Evolutionary conservation across 2,797 vertebrate genomes (phyloP).

Genomic region (Diglossa cyanea): DNA sequence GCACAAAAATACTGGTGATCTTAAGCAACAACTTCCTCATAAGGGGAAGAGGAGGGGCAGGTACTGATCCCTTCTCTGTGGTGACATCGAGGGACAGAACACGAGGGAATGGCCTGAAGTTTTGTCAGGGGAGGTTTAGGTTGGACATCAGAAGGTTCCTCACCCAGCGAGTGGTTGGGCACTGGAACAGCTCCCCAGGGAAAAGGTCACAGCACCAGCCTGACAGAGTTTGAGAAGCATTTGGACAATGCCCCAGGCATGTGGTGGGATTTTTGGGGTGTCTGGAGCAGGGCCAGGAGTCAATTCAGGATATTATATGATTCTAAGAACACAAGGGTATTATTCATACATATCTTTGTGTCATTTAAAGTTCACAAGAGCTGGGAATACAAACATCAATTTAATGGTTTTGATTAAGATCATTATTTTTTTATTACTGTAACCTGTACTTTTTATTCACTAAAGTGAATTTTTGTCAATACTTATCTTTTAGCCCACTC

Average conservation of each 20-base stretch:
- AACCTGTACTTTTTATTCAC: background rate
- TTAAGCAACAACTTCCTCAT: background rate
- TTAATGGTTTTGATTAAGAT: background rate
- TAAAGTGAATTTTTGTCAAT: background rate
- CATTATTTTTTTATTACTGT: background rate
- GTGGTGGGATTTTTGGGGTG: background rate
- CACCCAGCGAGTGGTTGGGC: rapidly evolving
- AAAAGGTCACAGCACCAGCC: rapidly evolving
- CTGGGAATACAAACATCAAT: background rate
- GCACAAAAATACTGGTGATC: background rate
- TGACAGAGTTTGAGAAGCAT: rapidly evolving
- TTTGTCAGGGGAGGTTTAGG: rapidly evolving
- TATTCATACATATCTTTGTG: background rate
- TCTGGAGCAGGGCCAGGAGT: background rate
- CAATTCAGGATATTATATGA: background rate
- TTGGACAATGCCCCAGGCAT: background rate
- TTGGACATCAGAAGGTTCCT: background rate
- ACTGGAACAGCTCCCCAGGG: background rate
- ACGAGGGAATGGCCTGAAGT: background rate
- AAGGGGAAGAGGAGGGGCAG: background rate
- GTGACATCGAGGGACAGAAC: rapidly evolving
- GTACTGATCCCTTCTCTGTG: no score
- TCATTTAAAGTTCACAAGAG: background rate
- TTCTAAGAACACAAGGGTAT: background rate
- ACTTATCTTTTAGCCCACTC: background rate